Conservation (phyloP, 1,140 invertebrate species). For the Atopsyche davidsoni region DNA sequence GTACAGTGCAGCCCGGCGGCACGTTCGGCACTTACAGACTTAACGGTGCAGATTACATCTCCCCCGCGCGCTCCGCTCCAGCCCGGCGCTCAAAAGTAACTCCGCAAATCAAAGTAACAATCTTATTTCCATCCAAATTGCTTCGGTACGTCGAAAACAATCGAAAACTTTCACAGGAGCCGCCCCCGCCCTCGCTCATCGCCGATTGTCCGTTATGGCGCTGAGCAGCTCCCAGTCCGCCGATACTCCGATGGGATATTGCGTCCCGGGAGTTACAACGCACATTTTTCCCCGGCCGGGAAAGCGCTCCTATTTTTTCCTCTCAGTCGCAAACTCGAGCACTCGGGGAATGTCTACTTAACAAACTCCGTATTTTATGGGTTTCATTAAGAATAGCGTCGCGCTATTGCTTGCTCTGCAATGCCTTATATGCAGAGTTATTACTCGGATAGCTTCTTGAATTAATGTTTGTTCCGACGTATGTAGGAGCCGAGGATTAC, state of each 20-base stretch:
- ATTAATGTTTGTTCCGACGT: slow-evolving; percentile 28
- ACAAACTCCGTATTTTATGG: slow-evolving; percentile 32
- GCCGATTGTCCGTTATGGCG: slow-evolving; percentile 20
- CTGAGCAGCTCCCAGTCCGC: slow-evolving; percentile 6
- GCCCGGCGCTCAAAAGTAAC: slow-evolving; percentile 2
- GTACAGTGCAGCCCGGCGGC: slow-evolving; percentile 8
- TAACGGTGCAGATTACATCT: slow-evolving; percentile 19
- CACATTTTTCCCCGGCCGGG: slow-evolving; percentile 11
- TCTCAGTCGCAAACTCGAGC: slow-evolving; percentile 24
- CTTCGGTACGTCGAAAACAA: slow-evolving; percentile 14
- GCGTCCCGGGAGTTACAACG: slow-evolving; percentile 14
- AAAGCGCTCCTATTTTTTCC: slow-evolving; percentile 14
- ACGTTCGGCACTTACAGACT: slow-evolving; percentile 14
- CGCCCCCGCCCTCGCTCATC: too few relatives aligned
- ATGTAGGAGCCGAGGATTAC: slow-evolving; percentile 23
- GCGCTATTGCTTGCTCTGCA: slow-evolving; percentile 28
- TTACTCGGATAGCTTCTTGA: slow-evolving; percentile 28
- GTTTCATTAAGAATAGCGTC: slow-evolving; percentile 32
- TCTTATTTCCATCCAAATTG: neutral
- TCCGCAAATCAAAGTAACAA: neutral
- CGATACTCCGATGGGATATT: slow-evolving; percentile 9
- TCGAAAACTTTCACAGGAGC: slow-evolving; percentile 15
- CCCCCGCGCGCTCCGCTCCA: neutral
- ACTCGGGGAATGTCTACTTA: slow-evolving; percentile 29
- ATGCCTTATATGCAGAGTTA: slow-evolving; percentile 31